These are phyloP conservation scores for Limosa lapponica DNA, from an alignment of 2,797 vertebrate genomes.

Conservation along the genomic window DNA sequence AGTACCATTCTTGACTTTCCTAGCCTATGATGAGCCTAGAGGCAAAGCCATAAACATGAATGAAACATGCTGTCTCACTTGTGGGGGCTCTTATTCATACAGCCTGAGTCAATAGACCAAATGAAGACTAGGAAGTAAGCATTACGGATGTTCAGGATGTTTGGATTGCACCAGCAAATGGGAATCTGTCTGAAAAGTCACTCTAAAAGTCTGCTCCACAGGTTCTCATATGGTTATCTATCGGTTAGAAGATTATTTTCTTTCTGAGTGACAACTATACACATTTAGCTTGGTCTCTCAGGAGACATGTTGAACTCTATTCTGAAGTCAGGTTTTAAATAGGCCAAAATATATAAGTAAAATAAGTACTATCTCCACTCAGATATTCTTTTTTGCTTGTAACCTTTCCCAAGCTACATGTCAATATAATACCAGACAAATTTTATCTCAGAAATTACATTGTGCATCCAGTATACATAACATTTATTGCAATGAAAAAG, in stretches of 20 bases:
- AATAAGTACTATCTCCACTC: not conserved
- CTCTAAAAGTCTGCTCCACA: not conserved
- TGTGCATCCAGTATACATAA: not conserved
- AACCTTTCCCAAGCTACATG: not conserved
- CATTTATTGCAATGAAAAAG: not conserved
- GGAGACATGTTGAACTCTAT: not conserved
- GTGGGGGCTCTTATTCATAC: not conserved
- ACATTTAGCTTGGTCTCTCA: not conserved
- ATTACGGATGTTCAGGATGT: not conserved
- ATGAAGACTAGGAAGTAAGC: not conserved
- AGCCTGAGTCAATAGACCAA: not conserved
- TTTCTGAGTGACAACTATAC: not conserved
- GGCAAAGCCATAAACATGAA: not conserved
- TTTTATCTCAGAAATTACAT: not conserved
- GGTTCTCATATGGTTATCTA: not conserved
- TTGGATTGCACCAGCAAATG: not conserved
- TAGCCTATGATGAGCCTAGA: not conserved
- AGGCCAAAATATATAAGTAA: not conserved
- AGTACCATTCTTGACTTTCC: not conserved
- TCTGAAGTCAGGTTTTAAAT: not conserved
- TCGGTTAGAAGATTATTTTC: not conserved
- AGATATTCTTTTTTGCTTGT: not conserved
- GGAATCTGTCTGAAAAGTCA: not conserved
- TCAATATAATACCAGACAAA: not conserved
- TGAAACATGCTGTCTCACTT: not conserved